Evolutionary conservation across 1,140 invertebrate species (phyloP).

Genomic region (fruit fly (Drosophila melanogaster)): DNA sequence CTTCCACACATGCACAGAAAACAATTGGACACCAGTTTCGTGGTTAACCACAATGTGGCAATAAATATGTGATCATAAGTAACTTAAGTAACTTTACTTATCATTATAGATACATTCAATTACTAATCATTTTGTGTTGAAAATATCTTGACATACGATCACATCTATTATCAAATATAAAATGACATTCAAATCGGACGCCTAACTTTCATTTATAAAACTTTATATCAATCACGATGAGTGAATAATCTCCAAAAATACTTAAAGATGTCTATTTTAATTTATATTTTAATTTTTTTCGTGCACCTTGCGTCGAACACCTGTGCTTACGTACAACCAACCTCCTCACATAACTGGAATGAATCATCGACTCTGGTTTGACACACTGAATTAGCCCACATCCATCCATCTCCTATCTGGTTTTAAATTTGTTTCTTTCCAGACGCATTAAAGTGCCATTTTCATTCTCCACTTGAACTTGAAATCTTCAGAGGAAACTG

Average conservation of each 20-base stretch:
- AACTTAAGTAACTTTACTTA: too few species aligned
- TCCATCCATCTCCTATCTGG: constrained; percentile 2
- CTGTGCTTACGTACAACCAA: constrained; percentile 12
- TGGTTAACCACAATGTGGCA: not conserved
- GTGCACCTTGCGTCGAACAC: constrained; percentile 24
- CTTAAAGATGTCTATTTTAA: not conserved
- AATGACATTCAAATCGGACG: too few species aligned
- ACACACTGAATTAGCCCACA: constrained; percentile 63
- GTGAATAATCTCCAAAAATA: not conserved
- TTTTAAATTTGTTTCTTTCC: not conserved
- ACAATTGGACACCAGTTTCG: not conserved
- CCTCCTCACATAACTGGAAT: constrained; percentile 34
- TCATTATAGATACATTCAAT: too few species aligned
- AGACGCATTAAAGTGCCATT: constrained; percentile 44
- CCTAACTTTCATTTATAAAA: too few species aligned
- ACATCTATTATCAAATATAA: too few species aligned
- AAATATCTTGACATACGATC: too few species aligned
- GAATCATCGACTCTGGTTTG: constrained; percentile 60
- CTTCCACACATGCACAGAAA: constrained; percentile 31
- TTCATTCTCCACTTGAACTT: constrained; percentile 69
- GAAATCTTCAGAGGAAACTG: constrained; percentile 47
- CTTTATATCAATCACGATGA: not conserved
- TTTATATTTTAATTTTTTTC: constrained; percentile 2
- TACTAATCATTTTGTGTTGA: too few species aligned
- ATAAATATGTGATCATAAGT: not conserved